phyloP scores from a whole-genome alignment of 2,113 vertebrate species.

The Syngnathus floridae region DNA sequence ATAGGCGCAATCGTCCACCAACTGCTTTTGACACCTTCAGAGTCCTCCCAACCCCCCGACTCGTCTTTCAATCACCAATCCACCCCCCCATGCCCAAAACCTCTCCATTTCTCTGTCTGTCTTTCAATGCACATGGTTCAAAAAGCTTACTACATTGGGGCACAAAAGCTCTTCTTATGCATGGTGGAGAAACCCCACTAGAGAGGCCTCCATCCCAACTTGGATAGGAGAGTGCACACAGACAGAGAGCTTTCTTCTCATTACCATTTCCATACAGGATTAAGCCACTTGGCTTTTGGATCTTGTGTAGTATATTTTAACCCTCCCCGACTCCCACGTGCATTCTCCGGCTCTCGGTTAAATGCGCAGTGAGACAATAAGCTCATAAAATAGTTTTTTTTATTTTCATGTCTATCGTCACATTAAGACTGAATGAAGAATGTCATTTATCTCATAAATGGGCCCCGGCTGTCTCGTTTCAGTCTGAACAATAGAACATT shows the following conservation, averaged over 20 bases:
- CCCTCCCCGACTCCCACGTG: conserved; percentile 17
- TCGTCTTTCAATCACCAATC: conserved; percentile 44
- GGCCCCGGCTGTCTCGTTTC: conserved; percentile 31
- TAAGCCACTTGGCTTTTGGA: conserved; percentile 73
- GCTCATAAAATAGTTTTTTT: conserved; percentile 54
- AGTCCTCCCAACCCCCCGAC: conserved; percentile 17
- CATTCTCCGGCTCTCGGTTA: conserved; percentile 53
- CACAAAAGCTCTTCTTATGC: conserved; percentile 85
- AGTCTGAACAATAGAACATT: conserved; percentile 31
- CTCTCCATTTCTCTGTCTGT: conserved; percentile 42
- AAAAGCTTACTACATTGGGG: conserved; percentile 74
- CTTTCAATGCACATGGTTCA: conserved; percentile 61
- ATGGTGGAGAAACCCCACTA: conserved; percentile 70
- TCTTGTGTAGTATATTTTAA: conserved; percentile 58
- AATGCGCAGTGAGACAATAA: conserved; percentile 54
- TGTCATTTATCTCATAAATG: conserved; percentile 34
- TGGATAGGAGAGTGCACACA: conserved; percentile 64
- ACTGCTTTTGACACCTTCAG: conserved; percentile 64
- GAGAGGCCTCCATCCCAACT: conserved; percentile 74
- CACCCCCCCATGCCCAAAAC: conserved; percentile 43
- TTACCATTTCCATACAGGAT: conserved; percentile 85
- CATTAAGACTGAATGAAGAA: conserved; percentile 33
- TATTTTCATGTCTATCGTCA: conserved; percentile 51
- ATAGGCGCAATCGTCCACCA: conserved; percentile 49
- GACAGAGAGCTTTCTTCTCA: conserved; percentile 75